Conservation (phyloP, 2,113 vertebrate species). For the Orientallactaga bullata region DNA sequence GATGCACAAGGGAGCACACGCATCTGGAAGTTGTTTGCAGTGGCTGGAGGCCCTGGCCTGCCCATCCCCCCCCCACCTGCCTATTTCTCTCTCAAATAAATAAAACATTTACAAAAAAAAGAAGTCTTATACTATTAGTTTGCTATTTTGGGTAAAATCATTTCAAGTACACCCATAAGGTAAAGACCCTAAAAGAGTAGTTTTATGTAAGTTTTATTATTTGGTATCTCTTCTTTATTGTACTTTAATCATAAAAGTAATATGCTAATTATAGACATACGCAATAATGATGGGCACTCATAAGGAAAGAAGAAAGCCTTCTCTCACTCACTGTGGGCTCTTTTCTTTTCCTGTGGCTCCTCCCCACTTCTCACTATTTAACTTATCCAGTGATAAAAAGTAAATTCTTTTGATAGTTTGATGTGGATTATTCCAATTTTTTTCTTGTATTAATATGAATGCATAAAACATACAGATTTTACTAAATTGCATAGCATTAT, state of each 20-base stretch:
- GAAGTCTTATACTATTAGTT: constrained; percentile 27
- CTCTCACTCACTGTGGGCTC: background rate
- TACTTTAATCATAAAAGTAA: constrained; percentile 60
- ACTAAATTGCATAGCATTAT: constrained; percentile 37
- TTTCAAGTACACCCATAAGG: constrained; percentile 31
- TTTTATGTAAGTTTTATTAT: constrained; percentile 43
- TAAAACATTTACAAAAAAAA: too few species aligned
- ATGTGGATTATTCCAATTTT: background rate
- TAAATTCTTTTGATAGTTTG: constrained; percentile 42
- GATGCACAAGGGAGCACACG: too few species aligned
- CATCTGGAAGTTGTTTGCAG: too few species aligned
- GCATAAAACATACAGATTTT: constrained; percentile 37
- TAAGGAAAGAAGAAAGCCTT: background rate
- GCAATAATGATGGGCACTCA: background rate
- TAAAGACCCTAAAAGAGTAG: constrained; percentile 29
- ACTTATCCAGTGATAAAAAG: constrained; percentile 7
- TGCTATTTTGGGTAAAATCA: constrained; percentile 32
- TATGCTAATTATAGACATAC: constrained; percentile 41
- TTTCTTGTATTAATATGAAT: constrained; percentile 28
- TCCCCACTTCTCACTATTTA: background rate
- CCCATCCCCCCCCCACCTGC: too few species aligned
- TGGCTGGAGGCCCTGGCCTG: too few species aligned
- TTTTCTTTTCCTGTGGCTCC: background rate
- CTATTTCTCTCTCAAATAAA: too few species aligned
- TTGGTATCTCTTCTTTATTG: constrained; percentile 40